Evolutionary conservation across 2,888 invertebrate genomes (phyloP).

Genomic region (Barypeithes pellucidus): DNA sequence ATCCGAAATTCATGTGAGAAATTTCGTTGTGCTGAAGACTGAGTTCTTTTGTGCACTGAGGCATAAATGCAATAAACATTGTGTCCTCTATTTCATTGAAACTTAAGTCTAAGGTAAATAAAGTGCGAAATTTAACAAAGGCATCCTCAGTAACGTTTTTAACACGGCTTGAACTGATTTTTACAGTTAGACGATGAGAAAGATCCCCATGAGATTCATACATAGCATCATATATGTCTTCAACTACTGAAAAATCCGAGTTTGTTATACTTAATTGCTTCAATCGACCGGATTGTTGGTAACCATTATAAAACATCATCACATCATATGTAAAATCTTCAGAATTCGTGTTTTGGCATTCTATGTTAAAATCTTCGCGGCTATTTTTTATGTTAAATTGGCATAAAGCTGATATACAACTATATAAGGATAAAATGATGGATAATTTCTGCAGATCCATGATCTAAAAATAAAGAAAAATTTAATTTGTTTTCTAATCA

Average conservation of each 20-base stretch:
- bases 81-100: background rate
- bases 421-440: background rate
- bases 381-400: background rate
- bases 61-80: background rate
- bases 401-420: background rate
- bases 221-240: background rate
- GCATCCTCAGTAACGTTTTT: background rate
- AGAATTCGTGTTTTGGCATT: background rate
- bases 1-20: background rate
- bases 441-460: background rate
- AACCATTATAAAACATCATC: background rate
- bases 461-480: constrained; percentile 6
- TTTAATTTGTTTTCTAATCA: too few species aligned
- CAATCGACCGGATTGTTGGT: background rate
- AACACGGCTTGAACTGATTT: constrained; percentile 1
- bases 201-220: background rate
- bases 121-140: background rate
- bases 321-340: background rate
- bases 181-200: too few species aligned
- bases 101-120: background rate
- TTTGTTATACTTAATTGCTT: background rate
- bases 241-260: background rate
- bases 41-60: background rate
- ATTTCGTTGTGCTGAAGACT: constrained; percentile 7
- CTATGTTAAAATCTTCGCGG: constrained; percentile 1